phyloP scores from a whole-genome alignment of 2,888 invertebrate species.

The Phaonia tiefii region DNA sequence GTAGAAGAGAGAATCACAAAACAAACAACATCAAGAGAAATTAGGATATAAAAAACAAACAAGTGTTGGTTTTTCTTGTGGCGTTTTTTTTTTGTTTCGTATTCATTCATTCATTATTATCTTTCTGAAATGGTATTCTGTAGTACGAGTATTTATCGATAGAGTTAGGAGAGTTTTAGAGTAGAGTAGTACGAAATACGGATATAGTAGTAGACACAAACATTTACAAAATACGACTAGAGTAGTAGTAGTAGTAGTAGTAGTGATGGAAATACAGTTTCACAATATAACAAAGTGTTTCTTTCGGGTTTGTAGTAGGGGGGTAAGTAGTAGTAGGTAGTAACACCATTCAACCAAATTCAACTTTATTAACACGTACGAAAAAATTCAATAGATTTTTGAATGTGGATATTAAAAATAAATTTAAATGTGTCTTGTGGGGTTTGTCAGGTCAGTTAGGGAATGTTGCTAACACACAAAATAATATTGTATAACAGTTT shows the following conservation, averaged over 20 bases:
- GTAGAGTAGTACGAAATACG: conserved; percentile 28
- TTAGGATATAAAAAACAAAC: conserved; percentile 40
- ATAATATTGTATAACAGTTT: too few relatives aligned
- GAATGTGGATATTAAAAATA: too few relatives aligned
- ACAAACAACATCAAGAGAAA: conserved; percentile 59
- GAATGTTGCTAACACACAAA: too few relatives aligned
- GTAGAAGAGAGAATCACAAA: conserved; percentile 42
- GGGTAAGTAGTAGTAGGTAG: conserved; percentile 23
- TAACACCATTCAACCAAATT: too few relatives aligned
- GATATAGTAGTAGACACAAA: conserved; percentile 36
- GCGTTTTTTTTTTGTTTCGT: conserved; percentile 5
- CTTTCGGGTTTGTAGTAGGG: conserved; percentile 13
- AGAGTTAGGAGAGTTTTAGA: conserved; percentile 8
- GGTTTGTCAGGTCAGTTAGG: too few relatives aligned
- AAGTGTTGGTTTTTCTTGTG: conserved; percentile 44
- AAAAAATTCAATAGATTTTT: too few relatives aligned
- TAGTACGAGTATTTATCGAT: background rate
- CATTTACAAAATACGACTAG: conserved; percentile 37
- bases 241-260: conserved; percentile 26
- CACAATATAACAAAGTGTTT: conserved; percentile 49
- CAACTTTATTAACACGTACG: too few relatives aligned
- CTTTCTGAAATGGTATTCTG: background rate
- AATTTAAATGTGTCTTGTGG: too few relatives aligned
- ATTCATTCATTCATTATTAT: conserved; percentile 5
- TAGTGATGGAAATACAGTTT: conserved; percentile 38